Percentiles rank a stretch among this genome's conserved stretches.
Conservation (phyloP, 2,113 vertebrate genomes). For the Gracilinanus agilis region DNA sequence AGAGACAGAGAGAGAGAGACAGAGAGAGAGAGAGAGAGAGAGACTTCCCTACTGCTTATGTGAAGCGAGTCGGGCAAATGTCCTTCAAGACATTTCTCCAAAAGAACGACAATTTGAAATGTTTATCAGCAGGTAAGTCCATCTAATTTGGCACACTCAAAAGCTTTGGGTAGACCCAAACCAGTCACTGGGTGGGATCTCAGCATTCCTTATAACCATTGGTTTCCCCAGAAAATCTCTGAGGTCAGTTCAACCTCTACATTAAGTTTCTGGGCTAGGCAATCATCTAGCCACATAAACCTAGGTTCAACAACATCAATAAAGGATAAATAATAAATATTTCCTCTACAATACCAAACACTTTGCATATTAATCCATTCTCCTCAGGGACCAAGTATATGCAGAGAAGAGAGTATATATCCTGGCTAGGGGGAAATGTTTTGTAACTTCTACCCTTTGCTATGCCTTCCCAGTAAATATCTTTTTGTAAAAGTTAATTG, state of each 20-base stretch:
- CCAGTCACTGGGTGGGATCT: neutral
- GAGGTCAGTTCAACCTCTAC: neutral
- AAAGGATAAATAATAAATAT: neutral
- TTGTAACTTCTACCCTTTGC: neutral
- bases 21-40: too few species aligned
- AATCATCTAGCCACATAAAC: neutral
- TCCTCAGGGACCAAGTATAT: neutral
- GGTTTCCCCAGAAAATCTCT: neutral
- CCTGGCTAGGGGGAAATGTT: neutral
- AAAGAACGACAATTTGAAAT: neutral
- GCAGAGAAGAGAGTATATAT: neutral
- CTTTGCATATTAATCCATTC: neutral
- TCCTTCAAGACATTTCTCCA: neutral
- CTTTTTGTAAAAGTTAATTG: neutral
- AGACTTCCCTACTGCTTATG: too few species aligned
- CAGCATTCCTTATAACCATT: neutral
- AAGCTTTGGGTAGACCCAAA: neutral
- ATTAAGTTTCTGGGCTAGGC: neutral
- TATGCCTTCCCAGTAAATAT: neutral
- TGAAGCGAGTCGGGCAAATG: too few species aligned
- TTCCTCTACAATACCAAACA: neutral
- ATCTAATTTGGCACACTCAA: neutral
- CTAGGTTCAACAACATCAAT: neutral
- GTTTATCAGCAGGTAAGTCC: neutral
- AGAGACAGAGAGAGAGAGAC: too few species aligned